These are phyloP conservation scores for Caenorhabditis sinica DNA, from an alignment of 2,888 invertebrate genomes.

Conservation along the genomic window DNA sequence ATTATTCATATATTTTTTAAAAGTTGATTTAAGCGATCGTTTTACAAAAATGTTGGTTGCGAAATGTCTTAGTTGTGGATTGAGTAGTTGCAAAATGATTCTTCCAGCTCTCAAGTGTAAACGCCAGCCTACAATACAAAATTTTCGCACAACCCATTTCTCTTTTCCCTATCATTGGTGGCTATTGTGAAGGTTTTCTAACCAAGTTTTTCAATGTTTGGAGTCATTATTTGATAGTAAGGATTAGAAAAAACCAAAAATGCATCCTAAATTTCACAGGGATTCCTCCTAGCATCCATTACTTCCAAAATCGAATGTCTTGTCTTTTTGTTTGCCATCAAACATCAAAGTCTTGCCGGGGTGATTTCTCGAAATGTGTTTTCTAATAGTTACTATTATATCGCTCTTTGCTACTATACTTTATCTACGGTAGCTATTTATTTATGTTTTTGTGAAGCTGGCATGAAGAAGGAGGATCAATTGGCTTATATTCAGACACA, in stretches of 20 bases:
- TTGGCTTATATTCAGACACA: conserved; percentile 7
- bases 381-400: neutral
- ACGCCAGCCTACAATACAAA: neutral
- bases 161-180: conserved; percentile 13
- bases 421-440: neutral
- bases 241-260: neutral
- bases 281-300: neutral
- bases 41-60: too few relatives aligned
- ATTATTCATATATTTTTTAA: too few relatives aligned
- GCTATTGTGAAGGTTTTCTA: neutral
- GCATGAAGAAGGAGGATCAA: conserved; percentile 20
- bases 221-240: neutral
- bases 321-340: conserved; percentile 2
- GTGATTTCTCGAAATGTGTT: conserved; percentile 5
- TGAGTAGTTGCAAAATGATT: too few relatives aligned
- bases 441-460: neutral
- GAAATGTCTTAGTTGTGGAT: too few relatives aligned
- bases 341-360: conserved; percentile 27
- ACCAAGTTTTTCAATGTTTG: neutral
- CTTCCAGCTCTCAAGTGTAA: neutral
- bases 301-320: conserved; percentile 15
- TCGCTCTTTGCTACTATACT: neutral
- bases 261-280: neutral
- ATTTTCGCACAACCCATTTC: conserved; percentile 11
- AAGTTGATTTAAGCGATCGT: too few relatives aligned